Evolutionary conservation across 2,888 invertebrate species (phyloP), one percentile per base, ranked within the genome.

Genomic region (Dolichopus griseipennis): DNA sequence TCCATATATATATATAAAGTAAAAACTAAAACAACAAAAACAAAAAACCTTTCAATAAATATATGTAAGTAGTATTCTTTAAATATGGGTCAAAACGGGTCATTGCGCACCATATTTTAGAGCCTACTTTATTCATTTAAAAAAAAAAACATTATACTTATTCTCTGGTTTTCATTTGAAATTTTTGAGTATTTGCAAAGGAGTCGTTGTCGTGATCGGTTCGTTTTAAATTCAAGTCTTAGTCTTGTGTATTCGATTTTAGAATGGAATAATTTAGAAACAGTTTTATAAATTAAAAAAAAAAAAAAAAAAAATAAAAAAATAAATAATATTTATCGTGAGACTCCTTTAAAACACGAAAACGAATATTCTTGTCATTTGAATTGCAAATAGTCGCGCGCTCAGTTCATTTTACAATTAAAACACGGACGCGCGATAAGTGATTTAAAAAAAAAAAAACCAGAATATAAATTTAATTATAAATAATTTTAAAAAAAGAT

Each of bases 131-230:
- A 27, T 27, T 62, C 62, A 18, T 22, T 22, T 62, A 2, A 27
- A 62, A 22, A 22, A 2, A 27, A 62, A 22, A 22, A 22, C 62
- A 62, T 18, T 18, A 64, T 18, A n/a, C n/a, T n/a, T n/a, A 20
- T 34, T 64, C 20, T 20, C 34, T 37, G 37, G 64, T 68, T 70
- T n/a, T 66, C 72, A 71, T 73, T 69, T 69, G 73, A 69, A 73
- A 72, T 73, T 73, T 73, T 74, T 74, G 72, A 77, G 79, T 81
- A 81, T 81, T 81, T 78, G 78, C 80, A 80, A 78, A 76, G 77
- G 75, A 77, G 75, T 78, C 76, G 77, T 80, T 77, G 81, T 75
- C 78, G 79, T 76, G 80, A 75, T 79, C 79, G 78, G 79, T 76
- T 76, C 78, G 74, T 62, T 61, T 61, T 21, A 5, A 41, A 18